These are phyloP conservation scores for Lacanobia wlatinum DNA, from an alignment of 2,888 invertebrate species.

Conservation along the genomic window DNA sequence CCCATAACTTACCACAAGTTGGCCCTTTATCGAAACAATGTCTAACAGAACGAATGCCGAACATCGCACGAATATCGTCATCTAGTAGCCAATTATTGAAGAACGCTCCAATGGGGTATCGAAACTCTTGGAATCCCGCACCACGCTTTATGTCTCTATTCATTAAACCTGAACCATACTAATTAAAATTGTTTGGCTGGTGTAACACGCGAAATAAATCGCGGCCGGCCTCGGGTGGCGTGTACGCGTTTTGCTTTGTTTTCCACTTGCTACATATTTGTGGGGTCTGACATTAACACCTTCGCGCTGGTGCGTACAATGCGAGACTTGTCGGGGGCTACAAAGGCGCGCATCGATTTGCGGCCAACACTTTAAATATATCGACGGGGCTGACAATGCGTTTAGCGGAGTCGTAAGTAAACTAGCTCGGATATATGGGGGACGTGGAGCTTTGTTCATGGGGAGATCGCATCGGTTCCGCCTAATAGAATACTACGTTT, in stretches of 20 bases:
- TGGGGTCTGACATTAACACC: slow-evolving; percentile 80
- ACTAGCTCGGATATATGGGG: slow-evolving; percentile 78
- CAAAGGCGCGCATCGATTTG: slow-evolving; percentile 82
- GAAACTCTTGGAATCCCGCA: slow-evolving; percentile 72
- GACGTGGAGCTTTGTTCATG: slow-evolving; percentile 77
- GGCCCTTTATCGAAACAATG: slow-evolving; percentile 69
- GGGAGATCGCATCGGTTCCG: slow-evolving; percentile 81
- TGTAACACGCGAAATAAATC: slow-evolving; percentile 81
- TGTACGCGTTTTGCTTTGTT: slow-evolving; percentile 77
- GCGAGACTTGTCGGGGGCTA: slow-evolving; percentile 74
- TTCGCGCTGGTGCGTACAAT: slow-evolving; percentile 72
- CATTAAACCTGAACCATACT: slow-evolving; percentile 80
- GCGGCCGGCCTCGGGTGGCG: slow-evolving; percentile 68
- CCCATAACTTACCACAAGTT: slow-evolving; percentile 61
- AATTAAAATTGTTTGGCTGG: slow-evolving; percentile 85
- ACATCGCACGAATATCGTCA: slow-evolving; percentile 79
- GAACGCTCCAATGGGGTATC: slow-evolving; percentile 78
- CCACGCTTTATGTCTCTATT: slow-evolving; percentile 84
- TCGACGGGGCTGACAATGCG: slow-evolving; percentile 74
- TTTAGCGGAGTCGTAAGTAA: slow-evolving; percentile 77
- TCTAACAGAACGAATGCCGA: slow-evolving; percentile 70
- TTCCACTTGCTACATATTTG: slow-evolving; percentile 82
- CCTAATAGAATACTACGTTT: slow-evolving; percentile 79
- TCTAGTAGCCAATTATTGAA: slow-evolving; percentile 84
- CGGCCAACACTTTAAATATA: slow-evolving; percentile 82